phyloP scores from a whole-genome alignment of 2,797 vertebrate genomes.

The Anas flavirostris region DNA sequence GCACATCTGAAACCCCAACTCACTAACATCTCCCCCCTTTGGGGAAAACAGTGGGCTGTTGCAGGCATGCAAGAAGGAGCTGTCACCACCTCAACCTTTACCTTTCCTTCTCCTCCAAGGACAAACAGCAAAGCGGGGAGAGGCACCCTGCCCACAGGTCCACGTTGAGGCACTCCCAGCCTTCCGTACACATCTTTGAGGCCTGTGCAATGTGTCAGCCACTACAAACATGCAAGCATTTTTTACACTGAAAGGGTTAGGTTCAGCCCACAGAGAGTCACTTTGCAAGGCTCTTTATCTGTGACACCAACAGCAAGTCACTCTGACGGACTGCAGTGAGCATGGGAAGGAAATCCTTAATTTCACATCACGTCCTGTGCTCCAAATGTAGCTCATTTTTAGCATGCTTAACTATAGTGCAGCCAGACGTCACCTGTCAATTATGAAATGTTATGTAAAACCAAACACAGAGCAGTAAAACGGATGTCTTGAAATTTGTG shows the following conservation, averaged over 20 bases:
- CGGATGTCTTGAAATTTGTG: rapidly evolving
- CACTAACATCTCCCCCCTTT: not conserved
- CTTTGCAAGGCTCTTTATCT: not conserved
- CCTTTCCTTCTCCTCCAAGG: not conserved
- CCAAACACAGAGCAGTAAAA: not conserved
- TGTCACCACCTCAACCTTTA: not conserved
- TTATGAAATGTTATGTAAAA: not conserved
- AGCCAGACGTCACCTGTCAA: not conserved
- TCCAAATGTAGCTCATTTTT: not conserved
- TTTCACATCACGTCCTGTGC: not conserved
- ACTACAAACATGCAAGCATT: not conserved
- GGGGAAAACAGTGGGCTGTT: not conserved
- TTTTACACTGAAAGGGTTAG: not conserved
- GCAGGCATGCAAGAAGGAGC: too few species aligned
- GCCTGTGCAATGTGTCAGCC: not conserved
- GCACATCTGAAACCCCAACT: not conserved
- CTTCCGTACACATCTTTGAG: not conserved
- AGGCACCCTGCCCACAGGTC: too few species aligned
- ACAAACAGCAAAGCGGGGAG: not conserved
- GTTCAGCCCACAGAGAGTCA: not conserved
- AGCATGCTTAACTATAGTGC: not conserved
- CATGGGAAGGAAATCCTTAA: not conserved
- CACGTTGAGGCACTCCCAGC: not conserved
- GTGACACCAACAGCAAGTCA: not conserved
- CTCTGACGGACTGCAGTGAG: not conserved